Conservation (phyloP, 2,888 invertebrate genomes). For the Argyresthia albistria region DNA sequence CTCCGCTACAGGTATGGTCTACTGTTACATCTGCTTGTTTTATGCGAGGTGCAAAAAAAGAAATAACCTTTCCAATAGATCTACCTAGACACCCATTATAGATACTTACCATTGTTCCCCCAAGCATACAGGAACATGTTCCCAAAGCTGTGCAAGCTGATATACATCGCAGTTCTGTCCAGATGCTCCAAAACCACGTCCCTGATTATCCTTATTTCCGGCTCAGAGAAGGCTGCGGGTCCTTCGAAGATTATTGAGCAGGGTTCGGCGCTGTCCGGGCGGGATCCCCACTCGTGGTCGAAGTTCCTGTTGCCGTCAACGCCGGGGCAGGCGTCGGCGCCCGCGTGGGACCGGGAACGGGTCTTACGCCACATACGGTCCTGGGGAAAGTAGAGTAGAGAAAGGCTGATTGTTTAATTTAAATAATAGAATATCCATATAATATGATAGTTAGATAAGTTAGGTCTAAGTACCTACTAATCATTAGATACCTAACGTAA, state of each 20-base stretch:
- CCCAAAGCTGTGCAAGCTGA: constrained; percentile 84
- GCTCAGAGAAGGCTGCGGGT: constrained; percentile 75
- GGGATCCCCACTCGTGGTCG: constrained; percentile 78
- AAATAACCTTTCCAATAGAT: no score
- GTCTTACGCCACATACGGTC: constrained; percentile 81
- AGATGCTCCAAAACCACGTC: constrained; percentile 65
- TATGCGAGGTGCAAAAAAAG: no score
- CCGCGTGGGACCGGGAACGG: constrained; percentile 58
- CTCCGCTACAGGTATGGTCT: no score
- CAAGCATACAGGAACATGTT: constrained; percentile 79
- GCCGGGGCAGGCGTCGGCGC: constrained; percentile 72
- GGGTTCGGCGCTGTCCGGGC: constrained; percentile 50
- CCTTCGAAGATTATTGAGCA: constrained; percentile 79
- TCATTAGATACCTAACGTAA: no score
- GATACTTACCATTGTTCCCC: constrained; percentile 71
- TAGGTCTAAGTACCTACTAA: no score
- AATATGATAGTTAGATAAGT: no score
- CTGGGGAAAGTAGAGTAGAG: constrained; percentile 49
- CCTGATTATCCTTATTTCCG: constrained; percentile 75
- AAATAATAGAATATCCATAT: no score
- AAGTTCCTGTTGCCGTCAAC: constrained; percentile 86
- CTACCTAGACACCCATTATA: neutral
- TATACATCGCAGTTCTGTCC: constrained; percentile 72
- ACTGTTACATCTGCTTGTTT: no score
- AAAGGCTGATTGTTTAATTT: no score